Evolutionary conservation across 1,140 invertebrate species (phyloP).

Genomic region (Eciton burchellii): DNA sequence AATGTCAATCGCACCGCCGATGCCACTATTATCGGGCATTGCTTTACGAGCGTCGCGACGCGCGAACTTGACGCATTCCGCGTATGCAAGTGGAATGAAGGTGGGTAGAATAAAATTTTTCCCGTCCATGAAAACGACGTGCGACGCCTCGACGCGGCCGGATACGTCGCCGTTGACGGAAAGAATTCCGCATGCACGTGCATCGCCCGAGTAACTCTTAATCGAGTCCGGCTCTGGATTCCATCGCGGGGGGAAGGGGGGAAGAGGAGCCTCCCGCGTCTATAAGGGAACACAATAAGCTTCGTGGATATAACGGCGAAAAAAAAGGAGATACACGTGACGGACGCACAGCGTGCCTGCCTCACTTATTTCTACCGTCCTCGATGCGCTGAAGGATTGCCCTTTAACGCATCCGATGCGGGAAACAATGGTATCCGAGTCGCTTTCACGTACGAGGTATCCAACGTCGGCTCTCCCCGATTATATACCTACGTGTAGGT

Average conservation of each 20-base stretch:
- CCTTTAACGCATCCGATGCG: neutral
- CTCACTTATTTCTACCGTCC: neutral
- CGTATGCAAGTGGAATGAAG: constrained; percentile 22
- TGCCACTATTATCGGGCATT: constrained; percentile 18
- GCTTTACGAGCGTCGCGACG: constrained; percentile 8
- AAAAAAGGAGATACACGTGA: neutral
- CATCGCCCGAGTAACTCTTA: neutral
- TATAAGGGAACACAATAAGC: too few species aligned
- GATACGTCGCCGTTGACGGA: constrained; percentile 18
- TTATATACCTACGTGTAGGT: neutral
- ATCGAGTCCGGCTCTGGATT: neutral
- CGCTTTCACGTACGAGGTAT: neutral
- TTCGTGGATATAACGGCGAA: too few species aligned
- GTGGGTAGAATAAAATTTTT: constrained; percentile 29
- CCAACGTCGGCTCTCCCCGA: neutral
- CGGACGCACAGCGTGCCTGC: too few species aligned
- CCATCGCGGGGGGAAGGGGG: too few species aligned
- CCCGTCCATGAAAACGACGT: neutral
- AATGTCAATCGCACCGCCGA: constrained; percentile 9
- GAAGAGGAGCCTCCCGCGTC: too few species aligned
- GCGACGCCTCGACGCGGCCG: neutral
- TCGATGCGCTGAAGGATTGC: neutral
- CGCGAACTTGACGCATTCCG: neutral
- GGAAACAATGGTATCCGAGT: neutral
- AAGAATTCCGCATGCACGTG: neutral